Percentiles rank a stretch among this genome's conserved stretches.
These are phyloP conservation scores for Apostichopus californicus DNA, from an alignment of 35 echinoderm and acorn worm species.

Conservation along the genomic window DNA sequence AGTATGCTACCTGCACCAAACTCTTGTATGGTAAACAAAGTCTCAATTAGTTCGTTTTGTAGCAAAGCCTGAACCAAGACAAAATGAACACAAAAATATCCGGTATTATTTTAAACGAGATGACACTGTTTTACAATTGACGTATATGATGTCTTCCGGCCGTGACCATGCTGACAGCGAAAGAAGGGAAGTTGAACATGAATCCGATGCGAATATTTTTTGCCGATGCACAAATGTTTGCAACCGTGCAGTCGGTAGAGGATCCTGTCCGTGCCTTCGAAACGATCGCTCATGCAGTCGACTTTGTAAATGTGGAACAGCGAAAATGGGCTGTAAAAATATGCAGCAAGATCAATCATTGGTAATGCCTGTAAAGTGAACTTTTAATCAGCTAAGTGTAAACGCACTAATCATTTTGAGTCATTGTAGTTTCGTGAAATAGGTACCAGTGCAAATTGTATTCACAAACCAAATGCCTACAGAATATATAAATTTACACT, in stretches of 20 bases:
- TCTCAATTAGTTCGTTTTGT: no score
- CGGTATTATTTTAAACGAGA: no score
- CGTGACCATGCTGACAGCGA: no score
- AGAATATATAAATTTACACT: no score
- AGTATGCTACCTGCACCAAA: no score
- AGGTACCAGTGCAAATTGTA: not conserved
- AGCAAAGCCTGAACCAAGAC: no score
- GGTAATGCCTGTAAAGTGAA: not conserved
- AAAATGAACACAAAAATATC: no score
- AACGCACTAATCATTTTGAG: not conserved
- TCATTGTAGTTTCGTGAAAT: not conserved
- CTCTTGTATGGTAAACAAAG: no score
- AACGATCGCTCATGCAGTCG: not conserved
- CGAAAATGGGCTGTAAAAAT: slow-evolving; percentile 35
- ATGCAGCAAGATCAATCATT: not conserved
- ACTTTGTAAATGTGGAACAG: not conserved
- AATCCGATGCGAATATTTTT: not conserved
- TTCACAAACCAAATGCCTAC: no score
- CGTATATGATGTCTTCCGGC: no score
- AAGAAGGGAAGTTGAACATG: not conserved
- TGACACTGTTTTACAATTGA: no score
- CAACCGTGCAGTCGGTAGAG: slow-evolving; percentile 8
- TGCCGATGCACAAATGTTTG: slow-evolving; percentile 16
- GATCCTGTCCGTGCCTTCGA: slow-evolving; percentile 1
- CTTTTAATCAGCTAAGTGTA: not conserved